Conservation (phyloP, 2,888 invertebrate genomes). For the Cordylochernes scorpioides region DNA sequence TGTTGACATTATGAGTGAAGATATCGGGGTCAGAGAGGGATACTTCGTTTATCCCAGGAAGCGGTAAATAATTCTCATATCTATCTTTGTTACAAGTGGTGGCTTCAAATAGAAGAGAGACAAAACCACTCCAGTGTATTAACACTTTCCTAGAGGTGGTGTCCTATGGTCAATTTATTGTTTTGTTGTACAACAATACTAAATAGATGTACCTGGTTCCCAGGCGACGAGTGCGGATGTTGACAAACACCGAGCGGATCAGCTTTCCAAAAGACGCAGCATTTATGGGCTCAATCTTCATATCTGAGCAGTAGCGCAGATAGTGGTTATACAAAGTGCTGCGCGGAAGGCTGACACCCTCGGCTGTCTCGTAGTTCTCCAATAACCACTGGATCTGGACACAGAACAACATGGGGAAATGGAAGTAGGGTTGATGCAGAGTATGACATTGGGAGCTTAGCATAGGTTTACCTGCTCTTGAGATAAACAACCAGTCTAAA, state of each 20-base stretch:
- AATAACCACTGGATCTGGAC: slow-evolving; percentile 85
- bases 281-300: slow-evolving; percentile 90
- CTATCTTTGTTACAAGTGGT: not conserved
- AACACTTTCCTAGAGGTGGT: not conserved
- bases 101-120: not conserved
- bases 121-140: too few species aligned
- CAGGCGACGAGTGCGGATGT: slow-evolving; percentile 67
- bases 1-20: too few species aligned
- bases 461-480: too few species aligned
- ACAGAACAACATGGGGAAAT: too few species aligned
- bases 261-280: slow-evolving; percentile 97
- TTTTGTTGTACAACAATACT: too few species aligned
- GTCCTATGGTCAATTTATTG: not conserved
- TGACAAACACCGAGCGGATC: slow-evolving; percentile 89
- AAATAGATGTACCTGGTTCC: slow-evolving; percentile 48
- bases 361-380: slow-evolving; percentile 93
- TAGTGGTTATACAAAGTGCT: slow-evolving; percentile 93
- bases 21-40: too few species aligned
- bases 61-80: too few species aligned
- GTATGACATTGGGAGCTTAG: too few species aligned
- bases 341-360: slow-evolving; percentile 68
- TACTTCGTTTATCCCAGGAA: too few species aligned
- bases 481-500: too few species aligned
- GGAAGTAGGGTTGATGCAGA: too few species aligned
- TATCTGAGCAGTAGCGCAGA: slow-evolving; percentile 56